Evolutionary conservation across 2,113 vertebrate species (phyloP).

Genomic region (Varanus salvator): DNA sequence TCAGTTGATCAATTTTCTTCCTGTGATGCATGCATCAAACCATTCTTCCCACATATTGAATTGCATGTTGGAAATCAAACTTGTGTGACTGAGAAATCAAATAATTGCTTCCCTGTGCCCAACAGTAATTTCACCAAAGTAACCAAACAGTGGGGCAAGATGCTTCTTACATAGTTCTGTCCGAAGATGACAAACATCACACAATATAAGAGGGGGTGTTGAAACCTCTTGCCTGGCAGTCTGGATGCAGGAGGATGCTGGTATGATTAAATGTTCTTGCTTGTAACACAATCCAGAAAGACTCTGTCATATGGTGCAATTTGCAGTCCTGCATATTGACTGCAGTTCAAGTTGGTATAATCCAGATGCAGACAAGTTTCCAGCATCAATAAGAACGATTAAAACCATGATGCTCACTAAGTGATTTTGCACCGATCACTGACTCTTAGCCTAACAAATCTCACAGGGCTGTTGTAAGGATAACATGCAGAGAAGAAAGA

Average conservation of each 20-base stretch:
- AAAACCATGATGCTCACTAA: not conserved
- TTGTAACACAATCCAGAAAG: not conserved
- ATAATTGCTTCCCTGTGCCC: not conserved
- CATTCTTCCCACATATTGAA: not conserved
- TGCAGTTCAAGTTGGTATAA: not conserved
- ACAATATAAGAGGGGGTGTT: not conserved
- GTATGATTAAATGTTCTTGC: not conserved
- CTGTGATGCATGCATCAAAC: not conserved
- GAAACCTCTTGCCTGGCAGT: too few species aligned
- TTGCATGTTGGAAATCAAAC: not conserved
- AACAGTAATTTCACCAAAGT: not conserved
- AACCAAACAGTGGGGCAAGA: not conserved
- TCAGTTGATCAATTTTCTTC: not conserved
- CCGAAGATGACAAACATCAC: not conserved
- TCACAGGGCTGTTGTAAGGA: too few species aligned
- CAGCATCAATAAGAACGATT: not conserved
- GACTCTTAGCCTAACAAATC: too few species aligned
- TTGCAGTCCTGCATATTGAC: too few species aligned
- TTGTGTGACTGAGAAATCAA: not conserved
- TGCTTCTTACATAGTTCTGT: not conserved
- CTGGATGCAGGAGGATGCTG: too few species aligned
- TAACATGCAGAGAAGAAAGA: too few species aligned
- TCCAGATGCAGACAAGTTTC: not conserved
- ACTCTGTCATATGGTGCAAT: not conserved
- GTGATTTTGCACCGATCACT: too few species aligned